Evolutionary conservation across 2,888 invertebrate species (phyloP).

Genomic region (Aphrophora alni): DNA sequence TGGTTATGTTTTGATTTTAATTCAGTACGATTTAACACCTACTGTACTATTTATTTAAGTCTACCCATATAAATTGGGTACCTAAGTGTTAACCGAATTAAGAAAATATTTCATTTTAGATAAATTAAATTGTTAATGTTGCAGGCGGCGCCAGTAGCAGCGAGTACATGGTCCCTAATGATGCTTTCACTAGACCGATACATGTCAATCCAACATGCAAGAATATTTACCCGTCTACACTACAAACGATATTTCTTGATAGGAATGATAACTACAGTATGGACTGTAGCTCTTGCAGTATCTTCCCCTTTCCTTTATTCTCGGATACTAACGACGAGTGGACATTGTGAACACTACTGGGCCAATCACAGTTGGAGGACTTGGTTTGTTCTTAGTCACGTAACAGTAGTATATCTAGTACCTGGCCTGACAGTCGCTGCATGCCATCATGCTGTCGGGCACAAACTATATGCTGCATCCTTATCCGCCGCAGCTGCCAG

Average conservation of each 20-base stretch:
- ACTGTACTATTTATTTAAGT: no score
- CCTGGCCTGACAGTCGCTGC: conserved; percentile 60
- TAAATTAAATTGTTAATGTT: conserved; percentile 9
- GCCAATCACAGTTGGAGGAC: conserved; percentile 29
- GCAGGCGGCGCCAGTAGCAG: conserved; percentile 78
- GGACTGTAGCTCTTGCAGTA: conserved; percentile 50
- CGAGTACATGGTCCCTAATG: conserved; percentile 78
- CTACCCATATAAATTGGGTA: no score
- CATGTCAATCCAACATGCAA: conserved; percentile 79
- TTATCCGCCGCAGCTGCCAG: conserved; percentile 72
- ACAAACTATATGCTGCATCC: conserved; percentile 76
- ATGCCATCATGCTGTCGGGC: conserved; percentile 72
- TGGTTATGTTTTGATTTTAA: no score
- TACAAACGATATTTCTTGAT: conserved; percentile 57
- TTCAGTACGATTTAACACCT: no score
- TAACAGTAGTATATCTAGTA: conserved; percentile 56
- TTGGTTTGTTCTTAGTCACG: conserved; percentile 41
- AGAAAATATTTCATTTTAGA: no score
- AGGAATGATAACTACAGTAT: conserved; percentile 63
- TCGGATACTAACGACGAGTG: not conserved
- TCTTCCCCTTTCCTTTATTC: conserved; percentile 44
- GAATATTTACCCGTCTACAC: conserved; percentile 64
- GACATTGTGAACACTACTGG: conserved; percentile 31
- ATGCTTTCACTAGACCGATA: conserved; percentile 81
- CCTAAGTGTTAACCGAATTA: no score